Percentiles rank a stretch among this genome's conserved stretches.
phyloP scores from a whole-genome alignment of 1,140 invertebrate species.

The Whitmania pigra region DNA sequence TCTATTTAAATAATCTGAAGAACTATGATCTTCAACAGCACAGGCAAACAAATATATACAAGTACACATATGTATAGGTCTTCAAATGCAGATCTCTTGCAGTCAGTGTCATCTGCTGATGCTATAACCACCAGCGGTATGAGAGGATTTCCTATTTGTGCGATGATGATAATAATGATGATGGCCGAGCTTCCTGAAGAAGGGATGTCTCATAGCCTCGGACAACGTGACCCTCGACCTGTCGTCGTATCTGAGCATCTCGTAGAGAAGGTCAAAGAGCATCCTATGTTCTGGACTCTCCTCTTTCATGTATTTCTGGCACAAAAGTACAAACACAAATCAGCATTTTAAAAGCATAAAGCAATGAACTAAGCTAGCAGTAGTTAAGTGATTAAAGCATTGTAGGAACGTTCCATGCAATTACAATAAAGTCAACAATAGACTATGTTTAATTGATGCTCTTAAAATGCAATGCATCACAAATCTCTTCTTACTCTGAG shows the following conservation, averaged over 20 bases:
- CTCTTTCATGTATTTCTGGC: conserved; percentile 4
- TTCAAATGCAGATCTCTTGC: neutral
- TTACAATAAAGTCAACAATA: neutral
- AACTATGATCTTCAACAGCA: neutral
- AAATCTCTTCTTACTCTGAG: conserved; percentile 40
- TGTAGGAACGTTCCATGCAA: neutral
- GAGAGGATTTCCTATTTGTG: neutral
- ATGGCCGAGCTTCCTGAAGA: conserved; percentile 52
- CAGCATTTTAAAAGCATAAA: neutral
- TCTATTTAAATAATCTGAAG: too few species aligned
- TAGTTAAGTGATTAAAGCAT: too few species aligned
- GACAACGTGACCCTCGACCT: conserved; percentile 69
- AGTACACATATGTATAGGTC: neutral
- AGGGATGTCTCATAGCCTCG: conserved; percentile 79
- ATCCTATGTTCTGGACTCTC: conserved; percentile 59
- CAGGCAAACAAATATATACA: conserved; percentile 7
- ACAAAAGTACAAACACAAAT: neutral
- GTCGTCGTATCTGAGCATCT: conserved; percentile 95
- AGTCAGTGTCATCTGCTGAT: neutral
- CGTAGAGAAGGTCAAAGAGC: conserved; percentile 81
- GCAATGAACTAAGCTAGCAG: neutral
- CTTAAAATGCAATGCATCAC: neutral
- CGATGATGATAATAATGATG: conserved; percentile 8
- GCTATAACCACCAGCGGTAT: neutral
- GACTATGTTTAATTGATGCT: neutral